Conservation (phyloP, 37 sponge, comb jelly and placozoan genomes). For the Bolinopsis microptera region DNA sequence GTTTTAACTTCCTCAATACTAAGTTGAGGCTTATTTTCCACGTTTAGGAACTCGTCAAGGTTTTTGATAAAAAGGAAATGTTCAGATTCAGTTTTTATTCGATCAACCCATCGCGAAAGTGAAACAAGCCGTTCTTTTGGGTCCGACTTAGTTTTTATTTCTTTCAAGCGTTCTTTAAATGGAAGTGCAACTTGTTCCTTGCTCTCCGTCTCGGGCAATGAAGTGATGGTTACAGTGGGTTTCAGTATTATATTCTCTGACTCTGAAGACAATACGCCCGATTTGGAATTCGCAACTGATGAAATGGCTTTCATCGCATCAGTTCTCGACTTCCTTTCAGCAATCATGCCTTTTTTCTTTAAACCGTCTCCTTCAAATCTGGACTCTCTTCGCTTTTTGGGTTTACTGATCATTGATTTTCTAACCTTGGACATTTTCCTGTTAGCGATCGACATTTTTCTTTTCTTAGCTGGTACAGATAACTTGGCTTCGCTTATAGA, state of each 20-base stretch:
- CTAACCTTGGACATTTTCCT: background rate
- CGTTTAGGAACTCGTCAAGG: background rate
- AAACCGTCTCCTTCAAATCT: background rate
- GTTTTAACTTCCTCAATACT: background rate
- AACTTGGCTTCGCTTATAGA: background rate
- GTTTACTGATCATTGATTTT: background rate
- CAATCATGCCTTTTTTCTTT: background rate
- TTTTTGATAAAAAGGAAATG: background rate
- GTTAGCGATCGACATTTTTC: background rate
- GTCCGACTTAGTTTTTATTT: background rate
- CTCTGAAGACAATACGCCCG: background rate
- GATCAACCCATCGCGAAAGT: background rate
- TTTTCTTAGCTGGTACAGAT: background rate
- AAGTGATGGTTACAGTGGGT: background rate
- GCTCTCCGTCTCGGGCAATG: background rate
- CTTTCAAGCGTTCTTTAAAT: slow-evolving; percentile 6
- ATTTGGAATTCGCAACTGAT: background rate
- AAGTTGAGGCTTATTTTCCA: background rate
- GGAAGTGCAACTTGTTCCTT: background rate
- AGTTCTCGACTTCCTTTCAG: background rate
- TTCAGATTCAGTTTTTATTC: background rate
- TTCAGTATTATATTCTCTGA: background rate
- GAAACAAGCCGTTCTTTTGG: background rate
- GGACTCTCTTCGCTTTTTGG: background rate
- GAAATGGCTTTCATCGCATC: background rate